A percentile compares a stretch with the other conserved stretches of the same genome.
phyloP scores from a whole-genome alignment of 2,888 invertebrate genomes.

The Ceriagrion tenellum region DNA sequence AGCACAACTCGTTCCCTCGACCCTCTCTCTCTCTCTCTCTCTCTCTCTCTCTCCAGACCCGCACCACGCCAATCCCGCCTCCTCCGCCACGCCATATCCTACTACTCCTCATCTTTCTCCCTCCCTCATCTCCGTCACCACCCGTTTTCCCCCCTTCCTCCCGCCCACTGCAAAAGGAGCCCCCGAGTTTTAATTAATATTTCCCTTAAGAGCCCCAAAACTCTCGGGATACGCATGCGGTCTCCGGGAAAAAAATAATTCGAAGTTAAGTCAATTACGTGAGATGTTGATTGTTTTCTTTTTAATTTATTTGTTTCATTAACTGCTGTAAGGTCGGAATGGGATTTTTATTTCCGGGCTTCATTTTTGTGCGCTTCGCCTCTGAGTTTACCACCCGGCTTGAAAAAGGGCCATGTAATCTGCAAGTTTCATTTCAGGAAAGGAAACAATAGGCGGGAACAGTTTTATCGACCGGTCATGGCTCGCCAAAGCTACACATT shows the following conservation, averaged over 20 bases:
- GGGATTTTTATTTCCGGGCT: conserved; percentile 16
- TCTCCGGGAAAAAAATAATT: conserved; percentile 42
- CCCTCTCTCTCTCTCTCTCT: too few species aligned
- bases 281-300: conserved; percentile 61
- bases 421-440: background rate
- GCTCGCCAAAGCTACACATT: background rate
- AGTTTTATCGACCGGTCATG: background rate
- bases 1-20: background rate
- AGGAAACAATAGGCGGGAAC: background rate
- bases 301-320: conserved; percentile 64
- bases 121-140: background rate
- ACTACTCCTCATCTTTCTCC: conserved; percentile 23
- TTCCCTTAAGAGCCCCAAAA: conserved; percentile 25
- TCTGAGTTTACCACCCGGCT: background rate
- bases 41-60: background rate
- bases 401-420: background rate
- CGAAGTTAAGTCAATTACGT: conserved; percentile 60
- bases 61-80: background rate
- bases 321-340: conserved; percentile 37
- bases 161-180: conserved; percentile 6
- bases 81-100: background rate
- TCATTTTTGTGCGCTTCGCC: background rate
- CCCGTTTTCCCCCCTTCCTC: background rate
- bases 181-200: conserved; percentile 63
- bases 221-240: conserved; percentile 40